Conservation (phyloP, 2,113 vertebrate genomes). For the Orthochromis malagaraziensis region DNA sequence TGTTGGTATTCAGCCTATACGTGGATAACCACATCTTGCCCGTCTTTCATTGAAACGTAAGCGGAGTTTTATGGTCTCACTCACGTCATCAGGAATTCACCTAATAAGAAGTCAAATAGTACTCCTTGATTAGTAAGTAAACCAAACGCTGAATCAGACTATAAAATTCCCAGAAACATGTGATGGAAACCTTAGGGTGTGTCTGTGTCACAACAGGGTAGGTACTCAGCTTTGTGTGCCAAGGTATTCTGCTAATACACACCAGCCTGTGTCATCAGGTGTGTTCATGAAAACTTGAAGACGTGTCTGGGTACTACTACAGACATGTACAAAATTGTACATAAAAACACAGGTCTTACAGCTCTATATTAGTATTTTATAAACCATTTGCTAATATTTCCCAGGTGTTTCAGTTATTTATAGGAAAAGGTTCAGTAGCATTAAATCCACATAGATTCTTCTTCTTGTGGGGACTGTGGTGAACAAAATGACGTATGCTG, state of each 20-base stretch:
- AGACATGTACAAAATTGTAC: background rate
- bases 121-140: background rate
- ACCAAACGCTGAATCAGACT: background rate
- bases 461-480: background rate
- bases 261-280: background rate
- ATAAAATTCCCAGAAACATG: background rate
- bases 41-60: background rate
- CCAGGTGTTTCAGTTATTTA: background rate
- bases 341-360: background rate
- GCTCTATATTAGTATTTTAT: background rate
- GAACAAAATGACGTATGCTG: fast-evolving
- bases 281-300: background rate
- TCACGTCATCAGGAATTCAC: background rate
- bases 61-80: background rate
- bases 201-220: background rate
- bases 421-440: background rate
- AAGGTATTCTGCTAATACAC: background rate
- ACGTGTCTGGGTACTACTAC: background rate
- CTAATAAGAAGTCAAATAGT: background rate
- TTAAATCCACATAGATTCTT: background rate
- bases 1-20: background rate
- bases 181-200: background rate
- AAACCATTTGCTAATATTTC: background rate
- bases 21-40: background rate
- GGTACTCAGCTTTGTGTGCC: background rate